Conservation (phyloP, 2,797 vertebrate species). For the Sebastes glaucus region DNA sequence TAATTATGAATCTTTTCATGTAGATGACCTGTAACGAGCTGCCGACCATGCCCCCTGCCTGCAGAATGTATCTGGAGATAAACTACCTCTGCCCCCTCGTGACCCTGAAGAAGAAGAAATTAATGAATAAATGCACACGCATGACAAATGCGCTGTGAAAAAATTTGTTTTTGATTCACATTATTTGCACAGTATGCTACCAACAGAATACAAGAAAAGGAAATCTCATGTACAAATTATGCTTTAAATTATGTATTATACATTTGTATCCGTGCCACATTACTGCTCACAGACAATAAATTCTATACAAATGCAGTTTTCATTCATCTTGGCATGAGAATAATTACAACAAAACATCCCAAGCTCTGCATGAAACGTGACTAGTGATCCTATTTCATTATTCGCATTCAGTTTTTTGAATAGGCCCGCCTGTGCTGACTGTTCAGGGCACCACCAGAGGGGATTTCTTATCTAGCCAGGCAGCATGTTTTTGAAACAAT, state of each 20-base stretch:
- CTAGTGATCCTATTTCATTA: conserved; percentile 58
- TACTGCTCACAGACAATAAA: conserved; percentile 14
- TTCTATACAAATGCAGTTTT: conserved; percentile 28
- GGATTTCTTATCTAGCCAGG: conserved; percentile 72
- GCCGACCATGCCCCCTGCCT: conserved; percentile 46
- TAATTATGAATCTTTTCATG: conserved; percentile 63
- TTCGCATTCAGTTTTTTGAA: conserved; percentile 52
- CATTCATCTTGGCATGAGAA: conserved; percentile 31
- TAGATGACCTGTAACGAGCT: conserved; percentile 68
- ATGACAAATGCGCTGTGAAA: conserved; percentile 1
- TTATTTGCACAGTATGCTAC: conserved; percentile 17
- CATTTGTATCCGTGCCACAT: neutral
- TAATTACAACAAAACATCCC: conserved; percentile 27
- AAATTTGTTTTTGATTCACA: conserved; percentile 3
- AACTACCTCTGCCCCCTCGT: conserved; percentile 37
- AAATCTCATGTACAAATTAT: neutral
- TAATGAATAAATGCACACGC: conserved; percentile 6
- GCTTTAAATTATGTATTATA: conserved; percentile 5
- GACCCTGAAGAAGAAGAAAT: conserved; percentile 45
- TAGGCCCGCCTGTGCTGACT: conserved; percentile 56
- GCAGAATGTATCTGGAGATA: conserved; percentile 47
- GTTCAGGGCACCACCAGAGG: conserved; percentile 62
- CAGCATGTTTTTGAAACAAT: conserved; percentile 77
- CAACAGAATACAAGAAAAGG: conserved; percentile 8
- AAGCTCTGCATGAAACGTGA: conserved; percentile 42